phyloP scores from a whole-genome alignment of 1,140 invertebrate genomes.

The Aphis gossypii region DNA sequence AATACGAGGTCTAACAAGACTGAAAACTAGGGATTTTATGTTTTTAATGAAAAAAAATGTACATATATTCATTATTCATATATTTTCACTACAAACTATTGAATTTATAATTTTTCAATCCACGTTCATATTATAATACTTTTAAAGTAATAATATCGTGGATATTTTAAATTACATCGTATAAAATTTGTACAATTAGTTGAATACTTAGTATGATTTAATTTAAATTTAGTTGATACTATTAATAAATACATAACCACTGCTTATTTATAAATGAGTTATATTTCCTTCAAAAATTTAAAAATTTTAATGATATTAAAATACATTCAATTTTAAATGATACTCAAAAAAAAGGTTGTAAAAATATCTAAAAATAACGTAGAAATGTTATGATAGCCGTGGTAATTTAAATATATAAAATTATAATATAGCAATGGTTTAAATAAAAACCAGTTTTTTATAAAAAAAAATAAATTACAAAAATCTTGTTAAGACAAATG shows the following conservation, averaged over 20 bases:
- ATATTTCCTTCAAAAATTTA: background rate
- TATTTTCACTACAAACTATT: background rate
- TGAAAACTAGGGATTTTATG: accelerated
- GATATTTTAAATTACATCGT: too few species aligned
- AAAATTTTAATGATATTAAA: background rate
- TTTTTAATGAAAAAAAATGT: background rate
- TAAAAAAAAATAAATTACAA: too few species aligned
- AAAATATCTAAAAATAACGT: background rate
- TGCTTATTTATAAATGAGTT: background rate
- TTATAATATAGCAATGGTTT: background rate
- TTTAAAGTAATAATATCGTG: background rate
- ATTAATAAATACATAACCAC: too few species aligned
- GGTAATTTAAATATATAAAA: background rate
- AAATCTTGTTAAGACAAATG: too few species aligned
- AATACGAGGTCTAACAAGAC: background rate
- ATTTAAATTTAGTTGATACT: too few species aligned
- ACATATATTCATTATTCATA: background rate
- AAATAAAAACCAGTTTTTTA: too few species aligned
- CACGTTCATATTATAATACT: background rate
- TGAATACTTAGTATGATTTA: background rate
- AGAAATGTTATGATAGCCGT: too few species aligned
- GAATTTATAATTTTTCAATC: background rate
- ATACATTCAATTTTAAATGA: background rate
- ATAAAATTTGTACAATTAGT: background rate
- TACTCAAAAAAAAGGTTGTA: background rate